Percentiles rank a stretch among this genome's conserved stretches.
Conservation (phyloP, 2,888 invertebrate genomes). For the Heliothis peltigera region DNA sequence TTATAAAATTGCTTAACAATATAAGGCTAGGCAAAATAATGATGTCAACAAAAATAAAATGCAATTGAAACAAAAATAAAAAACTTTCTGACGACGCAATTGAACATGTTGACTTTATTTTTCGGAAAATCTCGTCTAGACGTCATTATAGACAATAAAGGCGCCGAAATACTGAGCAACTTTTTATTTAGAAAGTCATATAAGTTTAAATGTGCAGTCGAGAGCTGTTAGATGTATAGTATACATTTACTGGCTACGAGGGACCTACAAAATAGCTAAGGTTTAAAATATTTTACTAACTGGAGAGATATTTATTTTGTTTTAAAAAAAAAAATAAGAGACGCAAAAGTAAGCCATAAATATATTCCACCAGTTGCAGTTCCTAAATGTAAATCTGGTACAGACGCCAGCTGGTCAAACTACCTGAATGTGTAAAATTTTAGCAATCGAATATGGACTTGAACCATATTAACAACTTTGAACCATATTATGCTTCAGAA, state of each 20-base stretch:
- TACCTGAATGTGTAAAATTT: too few species aligned
- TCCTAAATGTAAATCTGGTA: too few species aligned
- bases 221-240: background rate
- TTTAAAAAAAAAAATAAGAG: too few species aligned
- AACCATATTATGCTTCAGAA: too few species aligned
- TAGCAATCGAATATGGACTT: too few species aligned
- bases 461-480: too few species aligned
- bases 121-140: slow-evolving; percentile 22
- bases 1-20: too few species aligned
- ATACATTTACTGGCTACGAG: background rate
- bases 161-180: slow-evolving; percentile 4
- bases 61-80: slow-evolving; percentile 3
- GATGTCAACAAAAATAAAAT: background rate
- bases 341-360: too few species aligned
- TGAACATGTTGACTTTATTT: background rate
- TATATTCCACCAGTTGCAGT: too few species aligned
- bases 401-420: too few species aligned
- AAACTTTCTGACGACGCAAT: background rate
- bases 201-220: slow-evolving; percentile 2
- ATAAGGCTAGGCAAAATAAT: too few species aligned
- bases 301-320: background rate
- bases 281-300: background rate
- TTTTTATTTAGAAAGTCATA: slow-evolving; percentile 12
- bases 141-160: slow-evolving; percentile 1
- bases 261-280: background rate